Conservation (phyloP, 2,888 invertebrate genomes). For the Yponomeuta malinellus region DNA sequence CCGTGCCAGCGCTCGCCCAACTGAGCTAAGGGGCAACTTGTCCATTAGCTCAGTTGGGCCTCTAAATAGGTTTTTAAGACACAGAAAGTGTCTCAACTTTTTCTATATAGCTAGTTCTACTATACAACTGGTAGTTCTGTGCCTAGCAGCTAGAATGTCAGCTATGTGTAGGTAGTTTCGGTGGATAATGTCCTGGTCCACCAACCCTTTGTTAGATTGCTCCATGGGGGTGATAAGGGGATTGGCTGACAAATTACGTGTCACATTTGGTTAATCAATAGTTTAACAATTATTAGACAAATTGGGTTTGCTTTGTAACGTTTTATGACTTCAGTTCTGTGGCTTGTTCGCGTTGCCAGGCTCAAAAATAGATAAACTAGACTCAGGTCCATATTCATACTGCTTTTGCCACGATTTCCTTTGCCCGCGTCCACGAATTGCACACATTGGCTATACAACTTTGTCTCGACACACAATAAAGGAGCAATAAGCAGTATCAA, state of each 20-base stretch:
- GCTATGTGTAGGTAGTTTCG: slow-evolving; percentile 43
- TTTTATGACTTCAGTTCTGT: background rate
- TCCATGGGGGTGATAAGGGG: slow-evolving; percentile 32
- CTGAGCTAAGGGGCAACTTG: too few relatives aligned
- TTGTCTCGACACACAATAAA: too few relatives aligned
- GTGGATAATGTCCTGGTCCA: slow-evolving; percentile 61
- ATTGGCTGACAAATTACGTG: slow-evolving; percentile 50
- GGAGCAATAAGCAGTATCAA: too few relatives aligned
- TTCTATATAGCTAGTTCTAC: too few relatives aligned
- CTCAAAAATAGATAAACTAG: background rate
- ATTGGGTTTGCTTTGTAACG: background rate
- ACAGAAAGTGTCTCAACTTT: background rate
- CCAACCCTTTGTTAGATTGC: slow-evolving; percentile 55
- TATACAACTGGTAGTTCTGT: slow-evolving; percentile 16
- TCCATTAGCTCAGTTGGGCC: too few relatives aligned
- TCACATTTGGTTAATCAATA: slow-evolving; percentile 27
- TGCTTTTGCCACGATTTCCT: too few relatives aligned
- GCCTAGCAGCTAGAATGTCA: slow-evolving; percentile 50
- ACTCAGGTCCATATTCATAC: too few relatives aligned
- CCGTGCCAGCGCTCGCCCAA: too few relatives aligned
- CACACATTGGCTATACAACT: too few relatives aligned
- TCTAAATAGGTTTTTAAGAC: too few relatives aligned
- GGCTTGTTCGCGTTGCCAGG: background rate
- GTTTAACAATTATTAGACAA: background rate
- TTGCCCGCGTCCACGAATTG: too few relatives aligned